phyloP scores from a whole-genome alignment of 64 coral and sea anemone species.

The Stylophora pistillata region DNA sequence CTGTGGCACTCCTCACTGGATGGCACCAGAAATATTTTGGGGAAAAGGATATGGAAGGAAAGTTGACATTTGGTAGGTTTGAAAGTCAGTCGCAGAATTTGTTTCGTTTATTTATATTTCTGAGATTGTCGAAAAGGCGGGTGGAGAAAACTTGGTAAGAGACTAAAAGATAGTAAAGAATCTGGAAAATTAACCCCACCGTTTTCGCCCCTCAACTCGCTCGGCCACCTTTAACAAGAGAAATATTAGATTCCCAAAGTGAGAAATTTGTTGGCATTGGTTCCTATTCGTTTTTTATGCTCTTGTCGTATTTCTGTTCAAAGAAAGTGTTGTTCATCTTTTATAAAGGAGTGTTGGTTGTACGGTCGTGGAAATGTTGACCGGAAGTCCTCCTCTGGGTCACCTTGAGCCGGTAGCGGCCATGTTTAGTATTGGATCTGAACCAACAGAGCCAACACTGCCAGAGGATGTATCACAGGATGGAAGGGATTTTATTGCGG shows the following conservation, averaged over 20 bases:
- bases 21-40: neutral
- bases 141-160: no score
- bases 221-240: no score
- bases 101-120: no score
- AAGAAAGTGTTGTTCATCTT: no score
- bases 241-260: no score
- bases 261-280: no score
- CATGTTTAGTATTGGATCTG: neutral
- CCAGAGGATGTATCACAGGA: neutral
- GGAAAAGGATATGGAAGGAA: neutral
- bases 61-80: constrained; percentile 3
- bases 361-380: constrained; percentile 12
- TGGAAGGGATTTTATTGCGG: neutral
- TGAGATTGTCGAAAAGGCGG: no score
- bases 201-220: no score
- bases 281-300: no score
- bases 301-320: no score
- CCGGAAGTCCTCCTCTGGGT: neutral
- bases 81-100: neutral
- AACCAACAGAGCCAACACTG: neutral
- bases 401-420: neutral
- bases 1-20: neutral
- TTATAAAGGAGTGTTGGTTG: constrained; percentile 7
- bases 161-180: no score
- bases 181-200: no score